A percentile compares a stretch with the other conserved stretches of the same genome.
Evolutionary conservation across 2,797 vertebrate genomes (phyloP).

Genomic region (Cynopterus sphinx): DNA sequence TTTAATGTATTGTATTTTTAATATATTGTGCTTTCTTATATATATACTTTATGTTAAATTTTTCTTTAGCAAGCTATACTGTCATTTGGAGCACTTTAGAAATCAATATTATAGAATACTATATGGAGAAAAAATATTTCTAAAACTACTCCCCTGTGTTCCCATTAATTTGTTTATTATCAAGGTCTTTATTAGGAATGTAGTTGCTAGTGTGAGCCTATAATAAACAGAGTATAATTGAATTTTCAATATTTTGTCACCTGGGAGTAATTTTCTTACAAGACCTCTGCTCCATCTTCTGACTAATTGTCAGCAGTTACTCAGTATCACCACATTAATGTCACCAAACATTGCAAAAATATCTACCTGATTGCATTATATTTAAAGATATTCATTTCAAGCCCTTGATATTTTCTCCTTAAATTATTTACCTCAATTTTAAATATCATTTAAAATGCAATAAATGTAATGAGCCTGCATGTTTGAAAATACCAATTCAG

Average conservation of each 20-base stretch:
- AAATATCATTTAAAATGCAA: slow-evolving; percentile 48
- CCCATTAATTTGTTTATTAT: slow-evolving; percentile 88
- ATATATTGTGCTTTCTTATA: slow-evolving; percentile 64
- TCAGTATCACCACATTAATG: slow-evolving; percentile 83
- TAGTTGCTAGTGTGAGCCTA: slow-evolving; percentile 85
- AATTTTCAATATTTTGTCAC: slow-evolving; percentile 90
- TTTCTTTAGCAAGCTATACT: slow-evolving; percentile 74
- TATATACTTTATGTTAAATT: slow-evolving; percentile 71
- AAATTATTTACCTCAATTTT: slow-evolving; percentile 60
- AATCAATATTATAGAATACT: slow-evolving; percentile 83
- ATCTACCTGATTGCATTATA: slow-evolving; percentile 66
- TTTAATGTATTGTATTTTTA: slow-evolving; percentile 61
- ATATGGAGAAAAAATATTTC: slow-evolving; percentile 82
- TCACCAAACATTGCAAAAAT: slow-evolving; percentile 76
- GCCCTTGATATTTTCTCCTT: slow-evolving; percentile 51
- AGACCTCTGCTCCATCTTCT: slow-evolving; percentile 89
- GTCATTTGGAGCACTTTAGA: slow-evolving; percentile 81
- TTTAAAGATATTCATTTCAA: slow-evolving; percentile 54
- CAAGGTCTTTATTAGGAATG: slow-evolving; percentile 88
- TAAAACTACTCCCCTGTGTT: slow-evolving; percentile 84
- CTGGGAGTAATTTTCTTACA: slow-evolving; percentile 86
- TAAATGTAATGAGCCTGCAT: neutral
- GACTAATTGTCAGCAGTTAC: slow-evolving; percentile 87
- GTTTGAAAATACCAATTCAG: slow-evolving; percentile 24
- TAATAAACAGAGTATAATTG: slow-evolving; percentile 90